Evolutionary conservation across 1,140 invertebrate species (phyloP).

Genomic region (Anagrus nilaparvatae): DNA sequence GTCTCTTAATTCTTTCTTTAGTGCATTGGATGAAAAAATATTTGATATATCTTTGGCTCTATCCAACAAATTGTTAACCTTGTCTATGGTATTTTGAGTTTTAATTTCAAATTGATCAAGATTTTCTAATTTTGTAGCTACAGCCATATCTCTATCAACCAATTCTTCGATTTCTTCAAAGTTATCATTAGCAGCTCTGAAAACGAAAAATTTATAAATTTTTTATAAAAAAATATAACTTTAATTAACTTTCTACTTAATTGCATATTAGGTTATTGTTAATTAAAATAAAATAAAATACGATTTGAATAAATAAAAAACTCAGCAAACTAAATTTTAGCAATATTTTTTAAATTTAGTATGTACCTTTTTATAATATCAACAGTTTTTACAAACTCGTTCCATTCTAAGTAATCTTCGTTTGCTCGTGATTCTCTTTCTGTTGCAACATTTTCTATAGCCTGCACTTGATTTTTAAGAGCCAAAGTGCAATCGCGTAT

Average conservation of each 20-base stretch:
- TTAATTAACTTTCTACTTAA: neutral
- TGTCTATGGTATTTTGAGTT: conserved; percentile 45
- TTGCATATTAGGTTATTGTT: neutral
- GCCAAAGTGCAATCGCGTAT: conserved; percentile 39
- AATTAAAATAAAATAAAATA: conserved; percentile 6
- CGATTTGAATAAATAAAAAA: neutral
- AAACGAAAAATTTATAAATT: conserved; percentile 6
- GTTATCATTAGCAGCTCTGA: conserved; percentile 40
- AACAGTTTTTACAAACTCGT: conserved; percentile 53
- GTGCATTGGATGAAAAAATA: conserved; percentile 53
- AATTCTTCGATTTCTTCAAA: conserved; percentile 45
- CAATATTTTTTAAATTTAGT: conserved; percentile 1
- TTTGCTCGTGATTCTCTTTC: conserved; percentile 46
- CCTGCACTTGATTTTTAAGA: conserved; percentile 38
- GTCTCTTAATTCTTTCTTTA: conserved; percentile 53
- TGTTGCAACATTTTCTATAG: conserved; percentile 42
- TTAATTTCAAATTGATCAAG: conserved; percentile 54
- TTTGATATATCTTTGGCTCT: conserved; percentile 45
- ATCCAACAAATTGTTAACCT: conserved; percentile 42
- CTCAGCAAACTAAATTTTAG: neutral
- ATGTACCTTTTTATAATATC: conserved; percentile 41
- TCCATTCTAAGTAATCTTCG: conserved; percentile 56
- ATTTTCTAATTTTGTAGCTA: conserved; percentile 50
- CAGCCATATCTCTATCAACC: conserved; percentile 48
- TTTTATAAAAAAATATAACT: conserved; percentile 1